Evolutionary conservation across 2,113 vertebrate species (phyloP), one percentile per base, ranked within the genome.

Genomic region (Orientallactaga bullata): DNA sequence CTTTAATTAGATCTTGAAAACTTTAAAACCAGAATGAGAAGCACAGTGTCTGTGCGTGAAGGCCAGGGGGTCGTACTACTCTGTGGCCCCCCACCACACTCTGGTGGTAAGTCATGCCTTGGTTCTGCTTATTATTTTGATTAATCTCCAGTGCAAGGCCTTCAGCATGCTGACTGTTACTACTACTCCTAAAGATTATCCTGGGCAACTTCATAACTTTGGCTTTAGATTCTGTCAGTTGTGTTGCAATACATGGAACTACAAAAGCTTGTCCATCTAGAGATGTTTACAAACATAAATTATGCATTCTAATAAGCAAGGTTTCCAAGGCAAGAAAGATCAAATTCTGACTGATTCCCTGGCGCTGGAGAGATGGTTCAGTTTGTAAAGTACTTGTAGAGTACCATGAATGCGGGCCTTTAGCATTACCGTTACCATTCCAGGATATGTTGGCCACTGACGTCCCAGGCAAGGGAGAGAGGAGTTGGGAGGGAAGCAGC

Each of bases 51-150:
- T 0, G 99, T 99, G 68, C 98, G 99, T 0, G 99, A 99, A 96
- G 99, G 99, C 65, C 99, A 99, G 97, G 99, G 99, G 0, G 99
- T 99, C 0, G 99, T 99, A 95, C 97, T 99, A 93, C 96, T 99
- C 65, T 99, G 99, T 0, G 99, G 99, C 21, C 98, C 99, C 1
- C 98, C 99, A 0, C 97, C 98, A 13, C 98, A 99, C 95, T 98
- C 99, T 0, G 99, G 99, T 98, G 99, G 99, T 99, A 98, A 98
- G 98, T 81, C 91, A 51, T 82, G 23, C 16, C 35, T 35, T 61
- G 15, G 39, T 68, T 72, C 24, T 69, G 72, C 47, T 74, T 58
- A 60, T 20, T 42, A 11, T 89, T 32, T 91, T 37, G 78, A 76
- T 72, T 80, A 88, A 73, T 79, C 93, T 84, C 66, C 42, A 12